Conservation (phyloP, 2,797 vertebrate genomes). For the Petrocephalus schoutedeni region DNA sequence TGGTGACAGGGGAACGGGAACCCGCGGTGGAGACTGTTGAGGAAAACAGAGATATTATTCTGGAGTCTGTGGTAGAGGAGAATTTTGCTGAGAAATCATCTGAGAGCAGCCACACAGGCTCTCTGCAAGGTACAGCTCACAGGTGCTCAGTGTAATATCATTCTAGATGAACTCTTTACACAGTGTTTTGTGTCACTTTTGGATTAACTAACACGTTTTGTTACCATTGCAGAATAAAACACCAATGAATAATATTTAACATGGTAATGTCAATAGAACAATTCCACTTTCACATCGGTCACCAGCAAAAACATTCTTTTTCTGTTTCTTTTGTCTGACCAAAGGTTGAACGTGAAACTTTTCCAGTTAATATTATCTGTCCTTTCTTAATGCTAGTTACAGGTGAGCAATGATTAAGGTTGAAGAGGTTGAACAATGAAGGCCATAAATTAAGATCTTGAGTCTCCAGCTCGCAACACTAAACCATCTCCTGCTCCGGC, state of each 20-base stretch:
- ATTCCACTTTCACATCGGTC: neutral
- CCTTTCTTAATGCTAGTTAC: neutral
- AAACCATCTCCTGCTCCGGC: neutral
- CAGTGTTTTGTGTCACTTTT: neutral
- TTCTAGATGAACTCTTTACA: neutral
- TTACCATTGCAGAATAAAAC: neutral
- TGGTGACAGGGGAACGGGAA: neutral
- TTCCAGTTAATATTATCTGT: neutral
- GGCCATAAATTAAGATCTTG: neutral
- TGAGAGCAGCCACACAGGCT: slow-evolving; percentile 39
- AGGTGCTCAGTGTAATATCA: neutral
- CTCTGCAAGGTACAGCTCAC: slow-evolving; percentile 23
- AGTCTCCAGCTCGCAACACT: neutral
- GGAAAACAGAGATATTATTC: neutral
- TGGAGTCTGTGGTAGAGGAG: neutral
- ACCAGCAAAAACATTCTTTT: neutral
- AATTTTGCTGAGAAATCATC: slow-evolving; percentile 14
- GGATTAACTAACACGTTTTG: neutral
- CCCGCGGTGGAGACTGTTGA: slow-evolving; percentile 1
- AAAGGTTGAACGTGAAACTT: neutral
- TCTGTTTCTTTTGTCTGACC: neutral
- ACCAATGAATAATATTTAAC: neutral
- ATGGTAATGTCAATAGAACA: neutral
- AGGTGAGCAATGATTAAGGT: neutral
- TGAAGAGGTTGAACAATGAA: neutral